Evolutionary conservation across 2,888 invertebrate genomes (phyloP), one percentile per base, ranked within the genome.

Genomic region (Nysson spinosus): DNA sequence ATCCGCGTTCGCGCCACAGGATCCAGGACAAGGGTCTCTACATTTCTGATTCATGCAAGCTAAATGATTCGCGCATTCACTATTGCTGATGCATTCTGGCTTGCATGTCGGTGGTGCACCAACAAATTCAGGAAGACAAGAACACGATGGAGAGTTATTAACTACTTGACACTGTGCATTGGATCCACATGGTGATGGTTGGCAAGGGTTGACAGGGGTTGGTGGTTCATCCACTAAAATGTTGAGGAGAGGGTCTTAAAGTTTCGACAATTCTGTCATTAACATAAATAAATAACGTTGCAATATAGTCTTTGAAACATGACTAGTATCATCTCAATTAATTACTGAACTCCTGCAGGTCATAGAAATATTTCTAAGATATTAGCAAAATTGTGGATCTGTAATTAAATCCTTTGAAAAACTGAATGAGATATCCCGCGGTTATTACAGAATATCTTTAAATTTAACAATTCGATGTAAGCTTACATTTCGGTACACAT

Each of bases 21-120:
- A 90, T 54, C 91, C 90, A 16, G 90, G 90, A 77, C 93, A 94
- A 4, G 93, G 93, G 80, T 94, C 91, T 82, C 88, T 89, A 81
- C 93, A 94, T 87, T 91, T 93, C 76, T 91, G 91, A 73, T 91
- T 91, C 30, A 95, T 91, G 80, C 95, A 96, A 4, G 95, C 93
- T 79, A 91, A 89, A 70, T 91, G 91, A 66, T 90, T 92, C 37
- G 91, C 87, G 81, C 95, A 95, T 80, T 95, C 94, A 7, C 92
- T 89, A 72, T 93, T 94, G 20, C 92, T 90, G 4, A 92, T 88
- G 83, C 95, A 95, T 88, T 95, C 95, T 0, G 95, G 94, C 66
- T 90, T 90, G 82, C 95, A 95, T 61, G 90, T 90, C 9, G 92
- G 93, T 37, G 96, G 93, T 9, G 90, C 88, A 24, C 95, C 95